Conservation (phyloP, 2,797 vertebrate species). For the Phoebastria nigripes region DNA sequence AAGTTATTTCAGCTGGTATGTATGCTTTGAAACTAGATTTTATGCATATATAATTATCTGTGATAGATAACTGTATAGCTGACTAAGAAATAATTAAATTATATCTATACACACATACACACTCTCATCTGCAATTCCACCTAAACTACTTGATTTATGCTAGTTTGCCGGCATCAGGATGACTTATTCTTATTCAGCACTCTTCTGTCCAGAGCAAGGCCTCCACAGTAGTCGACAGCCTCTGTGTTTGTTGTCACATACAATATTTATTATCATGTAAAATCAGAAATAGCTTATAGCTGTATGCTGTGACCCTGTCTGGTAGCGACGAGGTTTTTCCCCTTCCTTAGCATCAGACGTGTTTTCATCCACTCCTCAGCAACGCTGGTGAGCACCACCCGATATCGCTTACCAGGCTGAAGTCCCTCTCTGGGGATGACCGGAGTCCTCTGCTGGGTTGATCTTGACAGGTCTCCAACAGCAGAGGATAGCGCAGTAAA, state of each 20-base stretch:
- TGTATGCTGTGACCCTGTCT: background rate
- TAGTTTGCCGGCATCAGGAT: background rate
- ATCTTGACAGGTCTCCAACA: background rate
- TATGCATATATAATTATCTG: background rate
- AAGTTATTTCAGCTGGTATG: background rate
- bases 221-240: background rate
- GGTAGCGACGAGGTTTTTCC: background rate
- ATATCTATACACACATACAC: background rate
- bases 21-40: background rate
- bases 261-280: background rate
- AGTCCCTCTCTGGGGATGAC: background rate
- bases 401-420: background rate
- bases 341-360: background rate
- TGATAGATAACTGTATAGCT: background rate
- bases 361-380: background rate
- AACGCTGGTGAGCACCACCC: fast-evolving
- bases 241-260: background rate
- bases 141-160: background rate
- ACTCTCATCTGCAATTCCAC: background rate
- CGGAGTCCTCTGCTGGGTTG: background rate
- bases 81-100: background rate
- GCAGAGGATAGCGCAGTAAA: background rate
- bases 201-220: background rate
- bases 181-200: background rate
- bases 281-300: background rate